A percentile compares a stretch with the other conserved stretches of the same genome.
Conservation (phyloP, 2,113 vertebrate genomes). For the Odocoileus hemionus region DNA sequence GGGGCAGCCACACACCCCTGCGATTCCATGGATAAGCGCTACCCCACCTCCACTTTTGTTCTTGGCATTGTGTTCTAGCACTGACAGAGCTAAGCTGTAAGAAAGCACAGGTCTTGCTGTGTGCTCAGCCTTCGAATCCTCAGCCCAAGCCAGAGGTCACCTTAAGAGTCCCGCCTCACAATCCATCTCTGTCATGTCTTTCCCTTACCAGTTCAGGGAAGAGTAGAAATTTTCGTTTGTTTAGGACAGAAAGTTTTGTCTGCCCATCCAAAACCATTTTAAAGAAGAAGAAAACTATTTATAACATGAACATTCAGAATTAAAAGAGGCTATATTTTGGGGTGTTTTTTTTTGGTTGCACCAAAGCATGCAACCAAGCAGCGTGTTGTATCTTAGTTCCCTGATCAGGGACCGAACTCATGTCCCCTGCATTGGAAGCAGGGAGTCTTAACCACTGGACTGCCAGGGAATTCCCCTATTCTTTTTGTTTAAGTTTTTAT, state of each 20-base stretch:
- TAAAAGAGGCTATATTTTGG: background rate
- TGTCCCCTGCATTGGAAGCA: background rate
- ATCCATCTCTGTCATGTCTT: background rate
- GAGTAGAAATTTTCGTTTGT: background rate
- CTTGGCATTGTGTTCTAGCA: background rate
- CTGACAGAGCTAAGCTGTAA: background rate
- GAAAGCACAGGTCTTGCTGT: accelerated
- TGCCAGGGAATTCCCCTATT: background rate
- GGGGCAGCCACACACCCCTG: background rate
- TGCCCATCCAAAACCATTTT: background rate
- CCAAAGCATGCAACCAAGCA: background rate
- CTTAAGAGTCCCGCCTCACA: background rate
- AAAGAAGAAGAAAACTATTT: background rate
- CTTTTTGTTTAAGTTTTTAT: background rate
- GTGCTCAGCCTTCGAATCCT: background rate
- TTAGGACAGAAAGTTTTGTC: background rate
- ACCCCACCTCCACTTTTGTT: background rate
- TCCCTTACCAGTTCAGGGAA: background rate
- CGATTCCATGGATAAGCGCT: accelerated
- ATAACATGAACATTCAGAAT: background rate
- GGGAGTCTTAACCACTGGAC: background rate
- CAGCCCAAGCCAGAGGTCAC: background rate
- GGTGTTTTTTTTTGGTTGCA: background rate
- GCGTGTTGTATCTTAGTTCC: background rate
- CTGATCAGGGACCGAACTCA: background rate